Evolutionary conservation across 2,797 vertebrate species (phyloP), one percentile per base, ranked within the genome.

Genomic region (Setipinna tenuifilis): DNA sequence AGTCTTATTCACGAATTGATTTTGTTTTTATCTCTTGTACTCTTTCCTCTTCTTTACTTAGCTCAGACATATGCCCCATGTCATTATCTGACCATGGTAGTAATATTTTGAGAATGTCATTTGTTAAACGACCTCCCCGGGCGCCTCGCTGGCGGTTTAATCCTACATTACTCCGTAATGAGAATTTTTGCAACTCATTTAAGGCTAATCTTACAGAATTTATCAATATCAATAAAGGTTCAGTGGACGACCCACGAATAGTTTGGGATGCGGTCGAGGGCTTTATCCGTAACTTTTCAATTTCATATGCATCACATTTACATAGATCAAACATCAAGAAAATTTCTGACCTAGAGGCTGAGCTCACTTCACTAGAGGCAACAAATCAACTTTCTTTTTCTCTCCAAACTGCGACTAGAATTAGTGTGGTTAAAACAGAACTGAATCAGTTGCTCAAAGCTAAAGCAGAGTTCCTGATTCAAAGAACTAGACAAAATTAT

Each of bases 401-500:
- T 62, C 6, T 23, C 4, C 21, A 23, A 61, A 61, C 59, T 7
- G 21, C n/a, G 21, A 62, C 59, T 62, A 62, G n/a, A 23, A 25
- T 62, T 23, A 23, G 21, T 62, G 7, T 62, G 0, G 14, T 59
- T 16, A 19, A 59, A 59, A 59, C 58, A 0, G 4, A 62, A 62
- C 1, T 62, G 21, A 62, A 62, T 62, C 59, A 62, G 59, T 62
- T 59, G 9, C 61, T 81, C 7, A 61, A 17, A 28, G 19, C 10
- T 9, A 65, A 80, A 28, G 48, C 11, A 2, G 16, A 83, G 41
- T 83, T 57, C 25, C 17, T 80, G 21, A 50, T 59, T 0, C 44
- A 59, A 25, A 88, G 82, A 59, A 58, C 68, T 0, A 84, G 68
- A 19, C 54, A 83, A 50, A 88, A 87, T 21, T 68, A 83, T 14